Base-by-base conservation (phyloP, 2,888 invertebrate genomes). In the Selenia dentaria region DNA sequence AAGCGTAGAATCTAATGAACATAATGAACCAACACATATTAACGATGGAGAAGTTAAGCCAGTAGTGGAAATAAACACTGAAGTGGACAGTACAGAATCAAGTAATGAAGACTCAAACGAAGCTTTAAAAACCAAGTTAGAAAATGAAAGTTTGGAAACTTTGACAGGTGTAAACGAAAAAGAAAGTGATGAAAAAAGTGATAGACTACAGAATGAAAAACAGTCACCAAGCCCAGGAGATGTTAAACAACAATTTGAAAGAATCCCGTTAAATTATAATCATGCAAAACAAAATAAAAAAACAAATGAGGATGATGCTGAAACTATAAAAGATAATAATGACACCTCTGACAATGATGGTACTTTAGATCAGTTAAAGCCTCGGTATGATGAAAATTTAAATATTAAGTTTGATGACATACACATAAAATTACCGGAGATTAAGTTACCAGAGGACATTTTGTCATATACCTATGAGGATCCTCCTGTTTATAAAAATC, bases 381-480 rank as follows among this genome's bases (percentile, higher is more conserved):
- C 80, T 6, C 67, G 65, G 51, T 85, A 75, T 58, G 87, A 85
- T 60, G 83, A 88, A 31, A 64, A 90, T 44, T 67, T 88, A 44
- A 80, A 85, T 27, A 72, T 83, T 11, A 85, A 87, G 61, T 88
- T 90, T 48, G 82, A 79, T 41, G 84, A 91, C 46, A 58, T 86
- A 13, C 54, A 70, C n/a, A 77, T 91, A 42, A 81, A 82, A 58
- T 63, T 91, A 51, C 91, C 91, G 2, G 90, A 89, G 65, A 90
- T 91, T 48, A 83, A 83, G 62, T 61, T 91, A 47, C 91, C 91
- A 0, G 82, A 91, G n/a, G 84, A 86, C 49, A 75, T 91, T 59
- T 75, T 91, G 64, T 62, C 75, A 26, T 85, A 79, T 48, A 59
- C 76, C 1, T 70, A 74, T 56, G 73, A 79, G 44, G 64, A 67